Conservation (phyloP, 2,797 vertebrate genomes). For the Cyprinodon diabolis region DNA sequence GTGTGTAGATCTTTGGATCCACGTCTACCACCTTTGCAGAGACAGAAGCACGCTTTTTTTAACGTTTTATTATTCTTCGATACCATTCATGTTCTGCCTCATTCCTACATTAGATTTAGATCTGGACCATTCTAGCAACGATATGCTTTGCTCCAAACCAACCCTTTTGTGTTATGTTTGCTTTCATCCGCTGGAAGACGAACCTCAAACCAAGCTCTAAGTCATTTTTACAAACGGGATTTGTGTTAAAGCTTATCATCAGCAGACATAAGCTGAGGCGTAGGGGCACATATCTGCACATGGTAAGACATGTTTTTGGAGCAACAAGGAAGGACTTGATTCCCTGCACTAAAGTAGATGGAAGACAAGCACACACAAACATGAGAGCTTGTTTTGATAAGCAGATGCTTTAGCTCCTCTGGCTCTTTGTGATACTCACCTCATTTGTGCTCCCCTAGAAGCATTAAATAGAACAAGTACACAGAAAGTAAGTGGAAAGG, state of each 20-base stretch:
- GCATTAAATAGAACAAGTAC: conserved; percentile 65
- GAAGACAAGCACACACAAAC: neutral
- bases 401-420: neutral
- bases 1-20: too few species aligned
- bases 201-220: neutral
- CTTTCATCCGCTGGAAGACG: neutral
- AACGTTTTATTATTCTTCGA: too few species aligned
- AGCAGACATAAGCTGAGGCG: neutral
- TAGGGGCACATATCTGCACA: neutral
- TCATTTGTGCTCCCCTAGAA: conserved; percentile 97
- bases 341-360: neutral
- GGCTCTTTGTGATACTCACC: conserved; percentile 68
- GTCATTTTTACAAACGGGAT: neutral
- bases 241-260: neutral
- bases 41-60: neutral
- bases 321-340: neutral
- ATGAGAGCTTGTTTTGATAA: neutral
- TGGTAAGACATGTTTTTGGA: neutral
- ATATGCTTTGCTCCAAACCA: neutral
- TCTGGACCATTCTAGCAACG: neutral
- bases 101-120: neutral
- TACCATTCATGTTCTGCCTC: too few species aligned
- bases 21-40: too few species aligned
- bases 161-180: neutral
- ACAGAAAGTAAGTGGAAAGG: conserved; percentile 26